Base-by-base conservation (phyloP, 1,140 invertebrate species). In the Aphaenogaster ashmeadi region DNA sequence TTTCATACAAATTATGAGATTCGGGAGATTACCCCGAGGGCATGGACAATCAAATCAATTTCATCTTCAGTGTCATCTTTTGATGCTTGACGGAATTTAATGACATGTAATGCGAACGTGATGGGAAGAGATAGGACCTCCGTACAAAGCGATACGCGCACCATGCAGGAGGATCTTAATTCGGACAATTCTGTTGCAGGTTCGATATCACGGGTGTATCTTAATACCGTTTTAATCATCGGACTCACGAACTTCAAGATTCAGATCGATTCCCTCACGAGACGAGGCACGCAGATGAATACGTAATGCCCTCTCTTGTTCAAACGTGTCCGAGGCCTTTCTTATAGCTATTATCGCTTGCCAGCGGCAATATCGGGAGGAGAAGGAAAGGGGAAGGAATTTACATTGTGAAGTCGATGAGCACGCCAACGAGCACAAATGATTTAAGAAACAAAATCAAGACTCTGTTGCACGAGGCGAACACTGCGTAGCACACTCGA, bases 171-270 rank as follows among this genome's bases (percentile, higher is more conserved):
- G 33, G 33, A 27, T 87, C 86, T 54, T 87, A 78, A 85, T 78
- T 75, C 72, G 69, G 18, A 38, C 27, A 6, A 21, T 71, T 33
- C 27, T 27, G 0, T 47, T 18, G 36, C 18, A 8, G 64, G 15
- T 9, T 33, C 54, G 87, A 72, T 85, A 75, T 75, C 86, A 72
- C 38, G 8, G 13, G 7, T 83, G 77, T 77, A 87, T 83, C 86
- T 87, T 47, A 77, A 89, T 81, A 64, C 9, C 41, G 18, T 9
- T 50, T 86, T 88, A 80, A 89, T 89, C 74, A 38, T 33, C 21
- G n/a, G 27, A 1, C 81, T 66, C 72, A 72, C 72, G 71, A 88
- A 83, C 44, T n/a, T 58, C 7, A 5, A 52, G 11, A 62, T 66
- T 27, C 36, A 21, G 33, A n/a, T 44, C 41, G 44, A 54, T 69